Evolutionary conservation across 2,888 invertebrate species (phyloP).

Genomic region (Sylvicola cinctus): DNA sequence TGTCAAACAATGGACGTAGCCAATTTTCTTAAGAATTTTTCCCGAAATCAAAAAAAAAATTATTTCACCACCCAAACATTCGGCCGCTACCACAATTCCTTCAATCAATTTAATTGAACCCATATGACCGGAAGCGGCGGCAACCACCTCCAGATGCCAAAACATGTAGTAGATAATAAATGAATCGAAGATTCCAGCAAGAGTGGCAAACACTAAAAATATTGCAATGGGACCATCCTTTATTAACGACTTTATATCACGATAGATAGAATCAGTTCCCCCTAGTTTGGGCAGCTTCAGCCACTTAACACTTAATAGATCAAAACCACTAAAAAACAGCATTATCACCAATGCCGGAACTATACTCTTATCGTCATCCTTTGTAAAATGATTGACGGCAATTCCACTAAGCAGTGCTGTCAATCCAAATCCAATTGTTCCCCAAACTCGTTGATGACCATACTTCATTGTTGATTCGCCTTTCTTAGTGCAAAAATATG

Average conservation of each 20-base stretch:
- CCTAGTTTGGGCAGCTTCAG: conserved; percentile 43
- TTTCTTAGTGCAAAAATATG: too few species aligned
- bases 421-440: conserved; percentile 57
- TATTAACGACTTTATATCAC: conserved; percentile 40
- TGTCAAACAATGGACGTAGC: conserved; percentile 57
- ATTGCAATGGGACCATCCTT: conserved; percentile 40
- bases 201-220: conserved; percentile 50
- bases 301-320: conserved; percentile 42
- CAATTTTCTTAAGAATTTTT: conserved; percentile 56
- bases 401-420: conserved; percentile 52
- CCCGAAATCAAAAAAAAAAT: conserved; percentile 57
- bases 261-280: conserved; percentile 40
- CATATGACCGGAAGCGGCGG: conserved; percentile 36
- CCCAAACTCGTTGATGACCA: conserved; percentile 65
- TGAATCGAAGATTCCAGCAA: conserved; percentile 58
- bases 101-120: conserved; percentile 54
- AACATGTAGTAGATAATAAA: conserved; percentile 67
- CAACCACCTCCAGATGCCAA: conserved; percentile 65
- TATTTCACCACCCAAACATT: conserved; percentile 60
- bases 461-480: conserved; percentile 44
- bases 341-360: conserved; percentile 53
- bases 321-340: conserved; percentile 37
- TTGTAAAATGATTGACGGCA: conserved; percentile 42
- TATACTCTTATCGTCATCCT: conserved; percentile 34
- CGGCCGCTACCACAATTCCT: conserved; percentile 57